A percentile compares a stretch with the other conserved stretches of the same genome.
phyloP scores from a whole-genome alignment of 2,113 vertebrate genomes.

The Origma solitaria region DNA sequence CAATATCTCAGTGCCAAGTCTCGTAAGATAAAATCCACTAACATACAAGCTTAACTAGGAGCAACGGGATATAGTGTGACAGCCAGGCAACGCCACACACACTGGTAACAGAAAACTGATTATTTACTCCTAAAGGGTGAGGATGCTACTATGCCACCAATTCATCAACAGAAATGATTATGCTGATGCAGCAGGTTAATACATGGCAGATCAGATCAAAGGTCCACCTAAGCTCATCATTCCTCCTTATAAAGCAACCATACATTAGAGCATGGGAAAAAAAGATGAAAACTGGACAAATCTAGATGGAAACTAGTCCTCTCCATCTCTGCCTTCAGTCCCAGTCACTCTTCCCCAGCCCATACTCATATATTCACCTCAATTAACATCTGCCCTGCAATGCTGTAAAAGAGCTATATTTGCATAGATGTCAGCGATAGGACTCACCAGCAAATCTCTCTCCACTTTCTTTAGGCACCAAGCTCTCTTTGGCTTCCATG shows the following conservation, averaged over 20 bases:
- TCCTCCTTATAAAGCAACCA: not conserved
- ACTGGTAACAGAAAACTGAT: accelerated
- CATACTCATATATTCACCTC: not conserved
- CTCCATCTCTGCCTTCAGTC: not conserved
- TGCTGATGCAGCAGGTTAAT: not conserved
- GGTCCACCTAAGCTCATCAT: not conserved
- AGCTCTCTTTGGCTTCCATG: not conserved
- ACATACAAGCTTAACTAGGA: not conserved
- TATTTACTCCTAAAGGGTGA: not conserved
- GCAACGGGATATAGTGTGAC: accelerated
- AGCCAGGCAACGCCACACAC: not conserved
- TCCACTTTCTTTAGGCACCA: not conserved
- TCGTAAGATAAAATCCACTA: not conserved
- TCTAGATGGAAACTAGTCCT: not conserved
- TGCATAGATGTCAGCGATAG: not conserved
- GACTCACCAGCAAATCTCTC: not conserved
- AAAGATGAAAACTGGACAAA: not conserved
- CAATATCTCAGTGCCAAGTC: not conserved
- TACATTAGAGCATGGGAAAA: not conserved
- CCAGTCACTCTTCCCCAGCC: not conserved
- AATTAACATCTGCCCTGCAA: not conserved
- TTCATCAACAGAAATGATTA: not conserved
- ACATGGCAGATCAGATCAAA: not conserved
- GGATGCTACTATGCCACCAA: not conserved
- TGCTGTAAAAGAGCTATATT: not conserved